Conservation (phyloP, 2,113 vertebrate species). For the Eira barbara region DNA sequence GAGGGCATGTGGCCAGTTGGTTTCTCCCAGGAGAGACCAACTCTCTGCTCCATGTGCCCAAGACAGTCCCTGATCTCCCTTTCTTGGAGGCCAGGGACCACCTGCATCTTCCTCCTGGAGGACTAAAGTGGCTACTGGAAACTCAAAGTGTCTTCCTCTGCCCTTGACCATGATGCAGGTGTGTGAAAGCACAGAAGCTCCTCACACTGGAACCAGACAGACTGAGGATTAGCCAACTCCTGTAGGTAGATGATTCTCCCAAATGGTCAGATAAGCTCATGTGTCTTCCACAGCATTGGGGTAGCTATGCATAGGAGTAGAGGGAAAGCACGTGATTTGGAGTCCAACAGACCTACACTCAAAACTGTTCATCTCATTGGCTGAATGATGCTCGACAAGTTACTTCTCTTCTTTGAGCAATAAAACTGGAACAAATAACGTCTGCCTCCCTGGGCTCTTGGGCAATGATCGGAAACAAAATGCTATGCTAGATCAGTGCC, state of each 20-base stretch:
- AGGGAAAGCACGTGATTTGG: not conserved
- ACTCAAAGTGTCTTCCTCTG: not conserved
- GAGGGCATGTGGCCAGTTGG: not conserved
- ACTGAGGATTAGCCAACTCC: not conserved
- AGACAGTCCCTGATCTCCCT: not conserved
- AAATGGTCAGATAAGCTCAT: not conserved
- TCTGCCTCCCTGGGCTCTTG: not conserved
- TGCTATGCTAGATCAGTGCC: not conserved
- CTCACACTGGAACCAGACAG: not conserved
- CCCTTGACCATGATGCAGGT: not conserved
- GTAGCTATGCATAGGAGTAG: not conserved
- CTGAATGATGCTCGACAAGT: not conserved
- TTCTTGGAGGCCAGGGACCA: not conserved
- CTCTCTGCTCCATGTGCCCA: not conserved
- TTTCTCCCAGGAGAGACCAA: not conserved
- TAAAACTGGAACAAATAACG: not conserved
- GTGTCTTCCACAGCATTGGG: not conserved
- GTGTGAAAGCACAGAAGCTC: not conserved
- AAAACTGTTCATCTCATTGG: not conserved
- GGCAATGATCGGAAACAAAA: not conserved
- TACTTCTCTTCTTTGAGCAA: not conserved
- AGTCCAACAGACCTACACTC: not conserved
- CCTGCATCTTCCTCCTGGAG: not conserved
- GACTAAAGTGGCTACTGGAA: not conserved
- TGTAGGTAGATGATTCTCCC: not conserved